Evolutionary conservation across 2,888 invertebrate genomes (phyloP).

Genomic region (Ectemnius continuus): DNA sequence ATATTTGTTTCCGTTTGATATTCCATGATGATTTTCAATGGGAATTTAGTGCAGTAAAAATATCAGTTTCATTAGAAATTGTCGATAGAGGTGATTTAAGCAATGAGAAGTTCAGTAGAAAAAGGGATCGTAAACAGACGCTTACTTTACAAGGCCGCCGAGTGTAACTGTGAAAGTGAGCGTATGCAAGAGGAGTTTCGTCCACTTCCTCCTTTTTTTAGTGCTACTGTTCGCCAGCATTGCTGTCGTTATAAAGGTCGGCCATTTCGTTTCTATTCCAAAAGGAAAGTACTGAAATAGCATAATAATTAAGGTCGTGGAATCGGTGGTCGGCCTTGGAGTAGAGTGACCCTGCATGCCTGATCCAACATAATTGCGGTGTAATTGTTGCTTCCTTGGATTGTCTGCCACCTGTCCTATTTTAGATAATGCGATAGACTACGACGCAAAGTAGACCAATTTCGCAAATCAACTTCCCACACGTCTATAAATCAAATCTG

Average conservation of each 20-base stretch:
- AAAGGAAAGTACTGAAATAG: constrained; percentile 7
- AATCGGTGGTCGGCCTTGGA: neutral
- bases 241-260: neutral
- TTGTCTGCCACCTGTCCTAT: constrained; percentile 3
- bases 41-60: too few species aligned
- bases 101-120: too few species aligned
- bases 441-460: too few species aligned
- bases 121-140: constrained; percentile 14
- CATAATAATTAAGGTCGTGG: constrained; percentile 2
- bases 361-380: neutral
- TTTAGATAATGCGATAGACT: neutral
- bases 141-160: constrained; percentile 39
- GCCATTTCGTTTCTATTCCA: neutral
- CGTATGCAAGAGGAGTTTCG: neutral
- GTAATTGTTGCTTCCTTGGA: constrained; percentile 7
- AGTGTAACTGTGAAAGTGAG: constrained; percentile 28
- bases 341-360: neutral
- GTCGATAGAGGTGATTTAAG: too few species aligned
- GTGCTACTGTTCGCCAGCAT: neutral
- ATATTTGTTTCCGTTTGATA: too few species aligned
- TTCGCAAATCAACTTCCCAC: too few species aligned
- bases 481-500: too few species aligned
- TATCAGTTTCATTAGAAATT: too few species aligned
- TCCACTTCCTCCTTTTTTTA: constrained; percentile 15
- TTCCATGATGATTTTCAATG: neutral